Evolutionary conservation across 2,113 vertebrate species (phyloP), one percentile per base, ranked within the genome.

Genomic region (Alethe diademata): DNA sequence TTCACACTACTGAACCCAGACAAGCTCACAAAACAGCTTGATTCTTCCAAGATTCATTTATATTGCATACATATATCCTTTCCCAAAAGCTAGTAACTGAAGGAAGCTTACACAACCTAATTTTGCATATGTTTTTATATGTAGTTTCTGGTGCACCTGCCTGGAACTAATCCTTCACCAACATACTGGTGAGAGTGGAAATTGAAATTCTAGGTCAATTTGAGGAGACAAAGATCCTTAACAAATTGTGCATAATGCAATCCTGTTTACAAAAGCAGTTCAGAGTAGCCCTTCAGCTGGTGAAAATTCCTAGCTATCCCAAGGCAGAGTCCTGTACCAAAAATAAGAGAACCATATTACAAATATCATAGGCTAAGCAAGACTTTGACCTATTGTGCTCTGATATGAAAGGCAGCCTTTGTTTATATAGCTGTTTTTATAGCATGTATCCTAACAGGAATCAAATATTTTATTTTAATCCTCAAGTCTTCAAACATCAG

Each of bases 31-130:
- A 62, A 81, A 71, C 17, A 70, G 3, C 12, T 35, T 58, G 19
- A 23, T 35, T 85, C 48, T 90, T 35, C 26, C 43, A 29, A 67
- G 47, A 35, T 40, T 20, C 9, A 8, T 47, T 81, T 58, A 6
- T 18, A 25, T 11, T 57, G 40, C 0, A 0, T 3, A 33, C 20
- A 17, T 45, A 16, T 12, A n/a, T 53, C 70, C 10, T 81, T 13
- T 71, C 16, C 17, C 36, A 18, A 42, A 78, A 79, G 4, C 15
- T 43, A 78, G 38, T 43, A 50, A 14, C 38, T 35, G 17, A 64
- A 16, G 12, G 48, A 75, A 61, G 12, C 9, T 58, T 81, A 54
- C 8, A 31, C 3, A 5, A 53, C 9, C 6, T 60, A 54, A 38
- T 57, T 87, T 90, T 62, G 8, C 17, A 11, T 66, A 43, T 28